phyloP scores from a whole-genome alignment of 2,797 vertebrate species.

The Ptychadena robeensis region DNA sequence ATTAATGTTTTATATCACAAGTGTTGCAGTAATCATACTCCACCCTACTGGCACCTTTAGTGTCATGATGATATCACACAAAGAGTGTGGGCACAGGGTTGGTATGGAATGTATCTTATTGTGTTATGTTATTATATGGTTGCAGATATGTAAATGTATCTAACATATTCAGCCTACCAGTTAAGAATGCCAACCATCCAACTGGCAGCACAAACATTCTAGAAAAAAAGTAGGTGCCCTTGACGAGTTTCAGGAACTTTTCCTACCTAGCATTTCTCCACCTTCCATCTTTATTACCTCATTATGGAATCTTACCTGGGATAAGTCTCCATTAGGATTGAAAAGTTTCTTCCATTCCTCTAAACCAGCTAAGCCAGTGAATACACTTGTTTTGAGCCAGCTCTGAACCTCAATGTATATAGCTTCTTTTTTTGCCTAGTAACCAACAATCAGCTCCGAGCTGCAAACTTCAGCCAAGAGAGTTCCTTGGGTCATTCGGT shows the following conservation, averaged over 20 bases:
- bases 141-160: neutral
- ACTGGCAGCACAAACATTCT: too few relatives aligned
- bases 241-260: neutral
- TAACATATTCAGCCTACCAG: neutral
- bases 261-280: neutral
- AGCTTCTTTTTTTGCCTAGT: conserved; percentile 33
- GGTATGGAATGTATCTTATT: too few relatives aligned
- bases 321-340: neutral
- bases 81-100: too few relatives aligned
- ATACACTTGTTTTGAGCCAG: neutral
- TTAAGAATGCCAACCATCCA: too few relatives aligned
- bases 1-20: too few relatives aligned
- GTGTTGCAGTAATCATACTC: neutral
- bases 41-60: neutral
- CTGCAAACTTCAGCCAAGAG: conserved; percentile 32
- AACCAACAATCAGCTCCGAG: conserved; percentile 33
- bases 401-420: conserved; percentile 2
- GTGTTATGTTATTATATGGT: too few relatives aligned
- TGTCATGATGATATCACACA: too few relatives aligned
- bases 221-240: too few relatives aligned
- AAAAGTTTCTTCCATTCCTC: neutral
- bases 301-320: neutral
- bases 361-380: too few relatives aligned
- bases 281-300: neutral
- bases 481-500: conserved; percentile 8